phyloP scores from a whole-genome alignment of 2,113 vertebrate species.

The Ahaetulla prasina region DNA sequence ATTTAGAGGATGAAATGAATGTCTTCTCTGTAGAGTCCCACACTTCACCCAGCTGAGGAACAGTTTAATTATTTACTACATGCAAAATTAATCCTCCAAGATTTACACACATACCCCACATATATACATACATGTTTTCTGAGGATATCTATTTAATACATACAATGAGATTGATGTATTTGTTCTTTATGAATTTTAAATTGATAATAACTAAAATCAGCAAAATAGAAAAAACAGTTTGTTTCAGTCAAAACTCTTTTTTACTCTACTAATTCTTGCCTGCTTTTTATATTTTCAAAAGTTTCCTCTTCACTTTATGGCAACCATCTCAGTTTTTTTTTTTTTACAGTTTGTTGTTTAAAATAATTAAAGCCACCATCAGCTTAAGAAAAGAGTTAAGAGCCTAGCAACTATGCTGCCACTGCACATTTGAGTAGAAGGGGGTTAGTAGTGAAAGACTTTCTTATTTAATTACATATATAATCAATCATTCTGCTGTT shows the following conservation, averaged over 20 bases:
- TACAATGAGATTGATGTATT: neutral
- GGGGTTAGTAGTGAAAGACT: slow-evolving; percentile 10
- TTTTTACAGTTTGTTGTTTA: slow-evolving; percentile 1
- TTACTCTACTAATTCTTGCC: neutral
- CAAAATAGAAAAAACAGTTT: neutral
- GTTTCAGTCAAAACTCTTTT: neutral
- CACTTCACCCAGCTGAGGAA: neutral
- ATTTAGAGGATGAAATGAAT: neutral
- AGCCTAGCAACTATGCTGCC: neutral
- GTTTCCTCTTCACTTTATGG: neutral
- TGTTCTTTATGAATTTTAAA: neutral
- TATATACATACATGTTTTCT: neutral
- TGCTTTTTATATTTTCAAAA: slow-evolving; percentile 11
- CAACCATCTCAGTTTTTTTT: slow-evolving; percentile 5
- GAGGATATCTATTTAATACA: neutral
- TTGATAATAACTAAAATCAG: neutral
- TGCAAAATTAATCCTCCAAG: neutral
- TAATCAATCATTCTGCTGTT: slow-evolving; percentile 44
- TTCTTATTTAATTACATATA: slow-evolving; percentile 41
- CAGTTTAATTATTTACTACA: neutral
- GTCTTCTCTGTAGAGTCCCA: neutral
- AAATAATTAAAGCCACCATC: slow-evolving; percentile 11
- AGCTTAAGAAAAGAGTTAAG: slow-evolving; percentile 10
- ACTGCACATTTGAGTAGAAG: neutral
- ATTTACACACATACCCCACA: neutral